A percentile compares a stretch with the other conserved stretches of the same genome.
These are phyloP conservation scores for Amphilophus citrinellus DNA, from an alignment of 2,113 vertebrate genomes.

Conservation along the genomic window DNA sequence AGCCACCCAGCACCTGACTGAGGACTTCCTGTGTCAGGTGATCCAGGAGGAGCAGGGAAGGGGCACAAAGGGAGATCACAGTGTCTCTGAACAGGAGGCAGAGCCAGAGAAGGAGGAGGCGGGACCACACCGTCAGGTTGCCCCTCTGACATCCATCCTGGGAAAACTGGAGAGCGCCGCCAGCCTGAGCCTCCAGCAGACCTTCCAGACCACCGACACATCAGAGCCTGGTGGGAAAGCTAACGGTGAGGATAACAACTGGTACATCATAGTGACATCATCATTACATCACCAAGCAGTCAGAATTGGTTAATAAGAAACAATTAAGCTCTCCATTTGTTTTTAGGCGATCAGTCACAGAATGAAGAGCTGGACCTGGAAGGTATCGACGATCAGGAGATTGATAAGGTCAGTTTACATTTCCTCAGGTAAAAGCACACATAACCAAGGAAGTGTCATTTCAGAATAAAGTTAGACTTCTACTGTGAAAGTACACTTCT, in stretches of 20 bases:
- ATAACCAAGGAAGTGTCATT: background rate
- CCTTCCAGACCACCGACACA: conserved; percentile 86
- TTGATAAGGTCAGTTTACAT: conserved; percentile 87
- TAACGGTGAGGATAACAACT: conserved; percentile 72
- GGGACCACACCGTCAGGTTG: conserved; percentile 32
- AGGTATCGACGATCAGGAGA: conserved; percentile 94
- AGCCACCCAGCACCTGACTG: conserved; percentile 89
- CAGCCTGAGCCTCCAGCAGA: conserved; percentile 89
- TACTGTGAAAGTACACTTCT: conserved; percentile 11
- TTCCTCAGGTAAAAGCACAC: background rate
- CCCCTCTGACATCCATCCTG: conserved; percentile 85
- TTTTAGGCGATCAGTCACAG: conserved; percentile 80
- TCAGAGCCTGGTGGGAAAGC: conserved; percentile 79
- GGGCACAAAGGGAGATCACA: background rate
- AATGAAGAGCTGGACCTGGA: conserved; percentile 93
- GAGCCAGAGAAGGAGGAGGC: background rate
- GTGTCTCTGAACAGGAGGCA: background rate
- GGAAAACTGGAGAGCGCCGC: conserved; percentile 87
- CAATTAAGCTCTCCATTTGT: conserved; percentile 28
- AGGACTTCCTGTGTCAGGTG: conserved; percentile 89
- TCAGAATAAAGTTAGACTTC: background rate
- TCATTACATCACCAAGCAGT: background rate
- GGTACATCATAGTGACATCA: background rate
- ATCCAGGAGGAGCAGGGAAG: conserved; percentile 71
- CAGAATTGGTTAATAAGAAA: background rate